These are phyloP conservation scores for Cottoperca gobio DNA, from an alignment of 2,797 vertebrate genomes.

Conservation along the genomic window DNA sequence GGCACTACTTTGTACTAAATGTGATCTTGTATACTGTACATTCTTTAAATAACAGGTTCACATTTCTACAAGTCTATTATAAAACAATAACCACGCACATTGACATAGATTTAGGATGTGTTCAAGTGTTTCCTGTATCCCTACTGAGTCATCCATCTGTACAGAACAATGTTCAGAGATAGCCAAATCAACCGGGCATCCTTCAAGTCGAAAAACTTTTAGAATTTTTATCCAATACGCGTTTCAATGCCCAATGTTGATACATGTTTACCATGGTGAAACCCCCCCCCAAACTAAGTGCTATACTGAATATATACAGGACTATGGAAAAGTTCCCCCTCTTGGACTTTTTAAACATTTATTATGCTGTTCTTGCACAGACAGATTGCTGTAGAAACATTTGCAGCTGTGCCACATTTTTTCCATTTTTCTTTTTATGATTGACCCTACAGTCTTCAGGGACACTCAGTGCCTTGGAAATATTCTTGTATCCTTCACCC, in stretches of 20 bases:
- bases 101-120: not conserved
- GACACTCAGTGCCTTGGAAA: not conserved
- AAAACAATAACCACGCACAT: not conserved
- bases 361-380: not conserved
- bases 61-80: not conserved
- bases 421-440: slow-evolving; percentile 13
- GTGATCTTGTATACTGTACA: not conserved
- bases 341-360: not conserved
- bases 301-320: not conserved
- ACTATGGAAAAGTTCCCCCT: not conserved
- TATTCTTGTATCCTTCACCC: not conserved
- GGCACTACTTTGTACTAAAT: not conserved
- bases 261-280: not conserved
- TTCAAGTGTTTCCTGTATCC: too few relatives aligned
- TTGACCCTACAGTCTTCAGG: not conserved
- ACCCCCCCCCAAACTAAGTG: not conserved
- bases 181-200: not conserved
- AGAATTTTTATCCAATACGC: not conserved
- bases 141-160: too few relatives aligned
- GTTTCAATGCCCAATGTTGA: not conserved
- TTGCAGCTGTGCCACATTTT: slow-evolving; percentile 42
- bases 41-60: not conserved
- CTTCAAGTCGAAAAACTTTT: not conserved
- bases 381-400: slow-evolving; percentile 24
- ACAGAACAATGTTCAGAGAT: not conserved